These are phyloP conservation scores for Melopsittacus undulatus DNA, from an alignment of 2,797 vertebrate genomes.

Conservation along the genomic window DNA sequence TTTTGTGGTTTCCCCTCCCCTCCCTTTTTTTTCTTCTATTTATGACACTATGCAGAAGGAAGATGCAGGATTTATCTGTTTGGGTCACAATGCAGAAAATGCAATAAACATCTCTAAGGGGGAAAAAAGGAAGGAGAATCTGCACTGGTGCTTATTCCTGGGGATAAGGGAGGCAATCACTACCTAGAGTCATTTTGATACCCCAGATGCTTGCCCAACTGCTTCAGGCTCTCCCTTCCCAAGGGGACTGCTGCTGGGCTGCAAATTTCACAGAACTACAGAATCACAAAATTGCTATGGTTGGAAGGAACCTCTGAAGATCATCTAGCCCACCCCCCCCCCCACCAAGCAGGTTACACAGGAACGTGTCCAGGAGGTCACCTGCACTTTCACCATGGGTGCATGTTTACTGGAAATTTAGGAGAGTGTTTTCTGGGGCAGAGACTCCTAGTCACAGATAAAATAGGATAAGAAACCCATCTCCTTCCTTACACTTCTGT, in stretches of 20 bases:
- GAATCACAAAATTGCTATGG: not conserved
- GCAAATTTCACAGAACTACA: not conserved
- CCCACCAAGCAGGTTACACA: not conserved
- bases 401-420: not conserved
- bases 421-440: not conserved
- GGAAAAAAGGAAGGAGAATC: not conserved
- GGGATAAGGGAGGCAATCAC: not conserved
- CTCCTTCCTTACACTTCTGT: not conserved
- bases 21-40: not conserved
- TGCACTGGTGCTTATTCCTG: rapidly evolving
- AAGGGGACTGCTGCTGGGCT: not conserved
- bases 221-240: not conserved
- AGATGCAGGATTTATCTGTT: not conserved
- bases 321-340: not conserved
- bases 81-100: not conserved
- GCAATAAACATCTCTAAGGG: not conserved
- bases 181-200: rapidly evolving
- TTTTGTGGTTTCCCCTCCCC: rapidly evolving
- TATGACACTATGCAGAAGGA: not conserved
- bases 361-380: not conserved
- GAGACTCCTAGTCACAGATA: not conserved
- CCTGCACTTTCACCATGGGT: rapidly evolving
- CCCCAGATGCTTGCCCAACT: not conserved
- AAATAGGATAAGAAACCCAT: not conserved
- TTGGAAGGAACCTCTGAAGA: not conserved